These are phyloP conservation scores for Sinhomidia bicolor DNA, from an alignment of 2,888 invertebrate species.

Conservation along the genomic window DNA sequence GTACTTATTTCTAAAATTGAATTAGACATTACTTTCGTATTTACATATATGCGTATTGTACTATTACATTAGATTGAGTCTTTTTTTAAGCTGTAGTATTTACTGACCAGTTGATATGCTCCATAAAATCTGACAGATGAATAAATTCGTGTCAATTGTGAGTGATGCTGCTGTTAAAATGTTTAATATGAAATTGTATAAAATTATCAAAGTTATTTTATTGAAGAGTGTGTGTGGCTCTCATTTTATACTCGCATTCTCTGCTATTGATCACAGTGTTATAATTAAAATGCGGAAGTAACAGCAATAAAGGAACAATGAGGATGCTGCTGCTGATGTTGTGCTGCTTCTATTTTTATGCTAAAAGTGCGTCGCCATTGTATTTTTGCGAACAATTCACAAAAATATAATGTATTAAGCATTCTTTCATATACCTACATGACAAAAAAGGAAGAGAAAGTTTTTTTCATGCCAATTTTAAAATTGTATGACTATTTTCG, in stretches of 20 bases:
- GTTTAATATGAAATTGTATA: background rate
- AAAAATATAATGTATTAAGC: background rate
- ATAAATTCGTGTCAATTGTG: background rate
- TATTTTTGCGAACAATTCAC: background rate
- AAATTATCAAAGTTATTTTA: no score
- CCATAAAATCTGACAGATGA: background rate
- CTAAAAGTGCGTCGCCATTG: background rate
- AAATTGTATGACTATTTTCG: slow-evolving; percentile 14
- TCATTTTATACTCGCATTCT: background rate
- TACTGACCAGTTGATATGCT: background rate
- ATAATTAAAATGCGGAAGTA: slow-evolving; percentile 44
- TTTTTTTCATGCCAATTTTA: slow-evolving; percentile 44
- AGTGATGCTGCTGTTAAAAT: no score
- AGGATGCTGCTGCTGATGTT: no score
- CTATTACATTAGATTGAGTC: background rate
- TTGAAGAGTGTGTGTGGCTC: background rate
- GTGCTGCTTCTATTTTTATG: slow-evolving; percentile 20
- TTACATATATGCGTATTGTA: background rate
- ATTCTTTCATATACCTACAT: background rate
- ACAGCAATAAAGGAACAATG: background rate
- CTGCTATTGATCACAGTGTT: background rate
- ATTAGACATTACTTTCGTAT: background rate
- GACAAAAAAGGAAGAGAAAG: slow-evolving; percentile 61
- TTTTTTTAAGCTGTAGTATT: background rate
- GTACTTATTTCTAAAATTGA: background rate